Evolutionary conservation across 2,113 vertebrate species (phyloP), one percentile per base, ranked within the genome.

Genomic region (Cavia porcellus): DNA sequence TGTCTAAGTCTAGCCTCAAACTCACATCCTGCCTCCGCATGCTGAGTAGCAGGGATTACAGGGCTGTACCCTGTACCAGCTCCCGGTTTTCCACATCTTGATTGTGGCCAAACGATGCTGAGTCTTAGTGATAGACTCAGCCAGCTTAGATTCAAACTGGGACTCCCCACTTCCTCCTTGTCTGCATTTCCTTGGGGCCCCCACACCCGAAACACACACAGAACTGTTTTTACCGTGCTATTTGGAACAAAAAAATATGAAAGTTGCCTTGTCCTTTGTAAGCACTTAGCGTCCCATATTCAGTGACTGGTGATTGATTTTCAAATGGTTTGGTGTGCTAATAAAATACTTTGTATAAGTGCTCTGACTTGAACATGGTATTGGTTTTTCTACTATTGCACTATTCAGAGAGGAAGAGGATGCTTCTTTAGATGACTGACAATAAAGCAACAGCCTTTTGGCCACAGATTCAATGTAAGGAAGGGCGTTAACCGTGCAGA

Each of bases 381-480:
- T 19, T 96, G 0, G 32, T 93, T 98, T 98, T 96, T 13, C 0
- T 94, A 61, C 82, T 14, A 90, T 32, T 24, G 25, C 77, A 42
- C 95, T 93, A 87, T 75, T 61, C 35, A 45, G 20, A 50, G 83
- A 89, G 61, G 42, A 92, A 70, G 5, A 64, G 45, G 72, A 38
- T 91, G 52, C 52, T 93, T 50, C 70, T 93, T 79, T 95, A 93
- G 81, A 94, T 72, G 74, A 13, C 50, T 94, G 90, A 83, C 96
- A 94, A 96, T 94, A 57, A 90, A 94, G 72, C 77, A 57, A 17
- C 77, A 45, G 75, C 15, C 83, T 85, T 81, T 66, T 62, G 22
- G 32, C 72, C 93, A 70, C 4, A 50, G 92, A 93, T 95, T 92
- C 96, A 96, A 77, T 92, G 88, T 68, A n/a, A 97, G 94, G 96